A percentile compares a stretch with the other conserved stretches of the same genome.
Conservation (phyloP, 2,113 vertebrate species). For the Hypocryptadius cinnamomeus region DNA sequence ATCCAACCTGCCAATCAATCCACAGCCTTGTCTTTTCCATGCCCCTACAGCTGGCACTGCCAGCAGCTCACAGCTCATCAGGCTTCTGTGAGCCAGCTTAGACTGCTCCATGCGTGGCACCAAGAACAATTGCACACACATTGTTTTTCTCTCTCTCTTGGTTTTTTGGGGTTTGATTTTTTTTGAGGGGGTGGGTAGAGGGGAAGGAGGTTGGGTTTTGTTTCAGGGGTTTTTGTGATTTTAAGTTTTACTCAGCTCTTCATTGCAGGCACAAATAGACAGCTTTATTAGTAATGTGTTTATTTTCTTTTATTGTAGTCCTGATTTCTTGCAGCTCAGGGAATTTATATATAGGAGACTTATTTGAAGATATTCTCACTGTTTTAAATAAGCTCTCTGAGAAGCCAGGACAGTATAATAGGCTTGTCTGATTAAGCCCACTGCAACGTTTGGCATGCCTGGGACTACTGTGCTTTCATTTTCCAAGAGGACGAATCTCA, state of each 20-base stretch:
- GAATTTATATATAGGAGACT: neutral
- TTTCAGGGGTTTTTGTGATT: neutral
- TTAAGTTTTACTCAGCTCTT: neutral
- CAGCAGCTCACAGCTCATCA: neutral
- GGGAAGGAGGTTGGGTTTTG: neutral
- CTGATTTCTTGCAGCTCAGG: neutral
- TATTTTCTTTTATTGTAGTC: neutral
- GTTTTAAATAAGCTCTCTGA: neutral
- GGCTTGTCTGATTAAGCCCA: neutral
- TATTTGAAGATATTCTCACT: neutral
- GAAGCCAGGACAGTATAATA: neutral
- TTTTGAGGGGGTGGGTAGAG: rapidly evolving
- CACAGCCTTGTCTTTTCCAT: neutral
- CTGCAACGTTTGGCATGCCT: neutral
- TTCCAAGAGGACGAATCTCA: neutral
- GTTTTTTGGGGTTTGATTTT: neutral
- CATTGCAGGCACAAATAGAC: neutral
- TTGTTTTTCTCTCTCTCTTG: neutral
- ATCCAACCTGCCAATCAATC: neutral
- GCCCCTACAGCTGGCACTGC: neutral
- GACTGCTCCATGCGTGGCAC: rapidly evolving
- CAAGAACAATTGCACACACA: neutral
- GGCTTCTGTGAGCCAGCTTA: neutral
- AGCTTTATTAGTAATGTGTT: neutral
- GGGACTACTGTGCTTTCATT: neutral